Conservation (phyloP, 2,888 invertebrate species). For the Synergus gifuensis region DNA sequence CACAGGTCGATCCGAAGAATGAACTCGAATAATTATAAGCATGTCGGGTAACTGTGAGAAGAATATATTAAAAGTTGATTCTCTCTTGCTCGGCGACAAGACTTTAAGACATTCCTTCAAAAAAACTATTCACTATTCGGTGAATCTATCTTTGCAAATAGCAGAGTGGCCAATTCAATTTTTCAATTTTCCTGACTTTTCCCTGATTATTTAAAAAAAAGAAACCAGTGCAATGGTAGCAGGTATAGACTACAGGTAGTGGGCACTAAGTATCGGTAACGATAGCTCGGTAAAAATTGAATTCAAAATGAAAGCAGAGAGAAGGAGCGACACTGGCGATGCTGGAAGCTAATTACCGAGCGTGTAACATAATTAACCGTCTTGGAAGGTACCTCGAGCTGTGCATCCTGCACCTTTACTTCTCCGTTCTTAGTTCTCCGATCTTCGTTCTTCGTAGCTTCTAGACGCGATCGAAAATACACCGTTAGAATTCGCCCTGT, state of each 20-base stretch:
- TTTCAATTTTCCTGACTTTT: too few relatives aligned
- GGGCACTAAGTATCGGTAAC: constrained; percentile 8
- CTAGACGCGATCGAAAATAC: constrained; percentile 65
- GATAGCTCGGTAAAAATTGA: constrained; percentile 49
- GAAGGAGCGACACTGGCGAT: constrained; percentile 54
- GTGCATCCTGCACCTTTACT: constrained; percentile 43
- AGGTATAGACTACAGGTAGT: too few relatives aligned
- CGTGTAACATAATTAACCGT: constrained; percentile 71
- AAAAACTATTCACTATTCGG: too few relatives aligned
- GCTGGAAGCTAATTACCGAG: constrained; percentile 68
- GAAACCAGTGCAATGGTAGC: too few relatives aligned
- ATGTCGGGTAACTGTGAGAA: neutral
- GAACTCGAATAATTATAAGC: constrained; percentile 17
- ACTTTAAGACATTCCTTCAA: too few relatives aligned
- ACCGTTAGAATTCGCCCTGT: constrained; percentile 71
- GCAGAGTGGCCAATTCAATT: too few relatives aligned
- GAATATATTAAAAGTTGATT: neutral
- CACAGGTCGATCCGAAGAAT: neutral
- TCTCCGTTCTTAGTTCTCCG: too few relatives aligned
- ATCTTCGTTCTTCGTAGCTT: constrained; percentile 48
- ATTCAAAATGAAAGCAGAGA: constrained; percentile 51
- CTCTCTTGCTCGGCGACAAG: too few relatives aligned
- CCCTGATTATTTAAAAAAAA: neutral
- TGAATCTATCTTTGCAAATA: too few relatives aligned
- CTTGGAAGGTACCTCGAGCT: constrained; percentile 57